A percentile compares a stretch with the other conserved stretches of the same genome.
phyloP scores from a whole-genome alignment of 1,140 invertebrate species.

The Trichonephila inaurata region DNA sequence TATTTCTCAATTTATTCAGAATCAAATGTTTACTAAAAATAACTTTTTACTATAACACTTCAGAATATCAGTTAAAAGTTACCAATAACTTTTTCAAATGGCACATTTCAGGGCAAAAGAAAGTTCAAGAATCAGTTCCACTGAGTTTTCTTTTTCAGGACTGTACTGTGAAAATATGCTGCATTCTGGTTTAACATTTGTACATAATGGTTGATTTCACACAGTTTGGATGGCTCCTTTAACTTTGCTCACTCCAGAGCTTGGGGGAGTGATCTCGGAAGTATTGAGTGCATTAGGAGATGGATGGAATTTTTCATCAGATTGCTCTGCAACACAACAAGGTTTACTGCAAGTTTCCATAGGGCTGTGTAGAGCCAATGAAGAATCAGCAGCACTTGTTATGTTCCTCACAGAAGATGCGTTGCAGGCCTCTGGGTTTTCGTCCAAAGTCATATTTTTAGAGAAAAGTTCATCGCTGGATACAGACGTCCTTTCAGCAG shows the following conservation, averaged over 20 bases:
- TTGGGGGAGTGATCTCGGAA: not conserved
- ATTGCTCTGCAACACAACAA: conserved; percentile 71
- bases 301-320: conserved; percentile 66
- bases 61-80: not conserved
- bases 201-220: conserved; percentile 1
- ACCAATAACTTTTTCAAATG: not conserved
- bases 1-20: too few relatives aligned
- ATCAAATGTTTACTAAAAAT: too few relatives aligned
- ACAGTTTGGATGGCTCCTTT: conserved; percentile 76
- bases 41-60: not conserved
- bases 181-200: not conserved
- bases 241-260: conserved; percentile 24
- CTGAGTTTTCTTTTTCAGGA: not conserved
- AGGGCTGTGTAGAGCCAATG: conserved; percentile 55
- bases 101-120: not conserved
- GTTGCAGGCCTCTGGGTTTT: not conserved
- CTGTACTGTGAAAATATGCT: not conserved
- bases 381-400: not conserved
- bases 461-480: conserved; percentile 60
- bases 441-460: not conserved
- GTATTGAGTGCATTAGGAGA: not conserved
- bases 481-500: not conserved
- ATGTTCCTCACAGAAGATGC: not conserved
- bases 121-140: not conserved
- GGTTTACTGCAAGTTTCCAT: conserved; percentile 69